These are phyloP conservation scores for Acipenser ruthenus DNA, from an alignment of 2,797 vertebrate genomes.

Conservation along the genomic window DNA sequence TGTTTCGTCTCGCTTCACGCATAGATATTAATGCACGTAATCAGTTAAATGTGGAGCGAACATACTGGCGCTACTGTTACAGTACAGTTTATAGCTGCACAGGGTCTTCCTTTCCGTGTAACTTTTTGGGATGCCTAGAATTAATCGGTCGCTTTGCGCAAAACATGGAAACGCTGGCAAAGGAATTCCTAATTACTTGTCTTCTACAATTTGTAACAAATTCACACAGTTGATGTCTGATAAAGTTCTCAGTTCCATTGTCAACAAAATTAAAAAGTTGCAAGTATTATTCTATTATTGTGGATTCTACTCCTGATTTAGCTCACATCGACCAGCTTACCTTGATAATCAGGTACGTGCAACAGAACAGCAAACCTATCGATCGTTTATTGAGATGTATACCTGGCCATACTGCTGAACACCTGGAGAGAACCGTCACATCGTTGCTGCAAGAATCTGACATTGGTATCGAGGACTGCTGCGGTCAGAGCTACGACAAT, in stretches of 20 bases:
- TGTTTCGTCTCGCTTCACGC: not conserved
- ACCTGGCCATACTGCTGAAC: slow-evolving; percentile 7
- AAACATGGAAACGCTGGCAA: slow-evolving; percentile 1
- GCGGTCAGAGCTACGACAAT: slow-evolving; percentile 3
- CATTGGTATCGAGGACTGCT: slow-evolving; percentile 6
- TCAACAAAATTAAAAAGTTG: not conserved
- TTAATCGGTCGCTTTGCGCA: slow-evolving; percentile 4
- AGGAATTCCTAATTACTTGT: slow-evolving; percentile 5
- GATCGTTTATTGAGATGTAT: slow-evolving; percentile 1
- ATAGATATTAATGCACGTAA: not conserved
- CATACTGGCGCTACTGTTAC: not conserved
- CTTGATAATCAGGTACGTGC: slow-evolving; percentile 1
- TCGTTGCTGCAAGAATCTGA: not conserved
- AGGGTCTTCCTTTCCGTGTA: too few relatives aligned
- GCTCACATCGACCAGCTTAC: not conserved
- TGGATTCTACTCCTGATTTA: slow-evolving; percentile 4
- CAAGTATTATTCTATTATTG: slow-evolving; percentile 4
- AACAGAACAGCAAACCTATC: slow-evolving; percentile 2
- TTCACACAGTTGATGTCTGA: slow-evolving; percentile 6
- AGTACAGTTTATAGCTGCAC: not conserved
- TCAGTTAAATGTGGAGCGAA: not conserved
- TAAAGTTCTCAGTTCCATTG: not conserved
- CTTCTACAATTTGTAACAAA: not conserved
- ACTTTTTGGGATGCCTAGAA: not conserved
- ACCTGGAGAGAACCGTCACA: not conserved